Conservation (phyloP, 2,888 invertebrate genomes). For the Ennomos erosarius region DNA sequence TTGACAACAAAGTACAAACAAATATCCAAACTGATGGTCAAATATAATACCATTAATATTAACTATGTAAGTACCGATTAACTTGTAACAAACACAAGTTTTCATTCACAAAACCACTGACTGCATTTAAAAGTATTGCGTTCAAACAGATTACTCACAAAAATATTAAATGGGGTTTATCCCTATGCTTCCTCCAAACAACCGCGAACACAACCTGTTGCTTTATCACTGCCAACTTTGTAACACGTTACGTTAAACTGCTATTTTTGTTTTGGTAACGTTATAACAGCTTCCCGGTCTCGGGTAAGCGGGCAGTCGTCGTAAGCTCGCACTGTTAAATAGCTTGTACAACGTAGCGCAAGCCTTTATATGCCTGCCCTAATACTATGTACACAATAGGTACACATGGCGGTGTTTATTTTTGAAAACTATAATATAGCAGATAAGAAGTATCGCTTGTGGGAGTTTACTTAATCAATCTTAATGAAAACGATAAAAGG, state of each 20-base stretch:
- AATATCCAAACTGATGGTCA: too few species aligned
- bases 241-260: conserved; percentile 6
- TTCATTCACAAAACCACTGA: too few species aligned
- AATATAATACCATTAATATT: too few species aligned
- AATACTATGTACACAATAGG: conserved; percentile 28
- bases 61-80: too few species aligned
- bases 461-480: conserved; percentile 5
- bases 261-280: conserved; percentile 12
- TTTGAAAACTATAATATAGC: conserved; percentile 13
- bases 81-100: too few species aligned
- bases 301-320: conserved; percentile 40
- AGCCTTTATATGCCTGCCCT: conserved; percentile 69
- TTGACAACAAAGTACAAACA: too few species aligned
- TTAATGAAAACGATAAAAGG: conserved; percentile 20
- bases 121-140: too few species aligned
- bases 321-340: conserved; percentile 62
- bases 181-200: conserved; percentile 8
- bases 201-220: conserved; percentile 19
- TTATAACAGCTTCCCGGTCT: conserved; percentile 10
- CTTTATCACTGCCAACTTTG: background rate
- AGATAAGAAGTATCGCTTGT: conserved; percentile 9
- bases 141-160: conserved; percentile 16
- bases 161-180: conserved; percentile 8
- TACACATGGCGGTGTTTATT: conserved; percentile 20
- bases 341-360: conserved; percentile 56